Percentiles rank a stretch among this genome's conserved stretches.
These are phyloP conservation scores for Carassius gibelio DNA, from an alignment of 2,113 vertebrate genomes.

Conservation along the genomic window DNA sequence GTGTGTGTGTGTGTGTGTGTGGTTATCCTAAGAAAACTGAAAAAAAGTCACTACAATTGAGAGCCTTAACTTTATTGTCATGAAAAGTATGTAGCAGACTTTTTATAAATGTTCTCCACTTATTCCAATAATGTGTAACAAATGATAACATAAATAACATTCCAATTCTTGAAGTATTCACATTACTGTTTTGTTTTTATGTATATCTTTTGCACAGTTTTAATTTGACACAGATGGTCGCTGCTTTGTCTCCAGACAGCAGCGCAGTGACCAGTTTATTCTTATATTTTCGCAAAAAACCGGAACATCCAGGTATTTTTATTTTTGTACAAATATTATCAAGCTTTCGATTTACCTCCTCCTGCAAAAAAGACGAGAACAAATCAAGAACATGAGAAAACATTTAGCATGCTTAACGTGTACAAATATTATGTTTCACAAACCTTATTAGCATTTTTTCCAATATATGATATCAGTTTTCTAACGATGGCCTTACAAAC, in stretches of 20 bases:
- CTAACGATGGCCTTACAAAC: not conserved
- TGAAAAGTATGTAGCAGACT: no score
- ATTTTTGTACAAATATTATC: not conserved
- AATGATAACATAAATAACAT: not conserved
- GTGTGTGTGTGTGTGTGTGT: no score
- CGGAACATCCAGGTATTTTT: not conserved
- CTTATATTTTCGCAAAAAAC: not conserved
- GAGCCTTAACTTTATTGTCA: not conserved
- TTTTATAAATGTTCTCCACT: no score
- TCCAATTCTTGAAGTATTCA: not conserved
- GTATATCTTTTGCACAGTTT: not conserved
- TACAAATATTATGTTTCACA: not conserved
- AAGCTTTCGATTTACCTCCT: not conserved
- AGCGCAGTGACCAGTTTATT: not conserved
- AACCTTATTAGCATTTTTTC: not conserved
- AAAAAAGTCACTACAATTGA: no score
- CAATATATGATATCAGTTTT: not conserved
- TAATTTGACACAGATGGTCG: not conserved
- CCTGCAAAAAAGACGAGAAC: not conserved
- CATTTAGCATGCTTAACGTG: no score
- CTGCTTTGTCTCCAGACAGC: not conserved
- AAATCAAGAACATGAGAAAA: not conserved
- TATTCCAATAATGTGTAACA: not conserved
- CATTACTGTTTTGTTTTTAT: not conserved
- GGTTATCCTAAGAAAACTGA: no score